Evolutionary conservation across 2,797 vertebrate species (phyloP), one percentile per base, ranked within the genome.

Genomic region (Tokudaia muenninki): DNA sequence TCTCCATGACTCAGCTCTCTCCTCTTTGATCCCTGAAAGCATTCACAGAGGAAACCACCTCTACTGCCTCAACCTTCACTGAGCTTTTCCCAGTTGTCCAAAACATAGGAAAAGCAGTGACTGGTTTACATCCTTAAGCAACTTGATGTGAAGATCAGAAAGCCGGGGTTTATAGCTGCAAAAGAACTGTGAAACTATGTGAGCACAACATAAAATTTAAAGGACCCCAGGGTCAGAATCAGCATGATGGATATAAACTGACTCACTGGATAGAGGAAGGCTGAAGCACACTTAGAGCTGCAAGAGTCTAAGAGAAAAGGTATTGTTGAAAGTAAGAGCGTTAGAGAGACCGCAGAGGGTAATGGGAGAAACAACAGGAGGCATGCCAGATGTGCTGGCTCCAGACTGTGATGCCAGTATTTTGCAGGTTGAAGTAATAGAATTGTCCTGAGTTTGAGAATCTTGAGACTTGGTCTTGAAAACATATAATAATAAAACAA

Each of bases 41-140:
- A 67, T 37, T 92, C 52, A 13, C 24, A 91, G 10, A 78, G 29
- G 74, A 93, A 92, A 96, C 4, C 17, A 94, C 31, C 96, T 79
- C 31, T 59, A 57, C 7, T 86, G 6, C 34, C 37, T 81, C 91
- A 92, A 14, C 10, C 87, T 93, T 94, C 24, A 77, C 29, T n/a
- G 37, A 84, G 6, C 10, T 57, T 67, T 83, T 83, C 17, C 37
- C 34, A 70, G 9, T 67, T 95, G 90, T 75, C 16, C 24, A 88
- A 34, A 87, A 10, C 70, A 50, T 94, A 9, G 34, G 75, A 77
- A 12, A 82, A 55, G 65, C 50, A 77, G 7, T 92, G 81, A 81
- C 24, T 61, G 12, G 91, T 37, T 95, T 89, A 81, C 4, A 94
- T 82, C 80, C 67, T 89, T 65, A 79, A 94, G 37, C 82, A 96